Conservation (phyloP, 2,888 invertebrate genomes). For the Tipula helvola region DNA sequence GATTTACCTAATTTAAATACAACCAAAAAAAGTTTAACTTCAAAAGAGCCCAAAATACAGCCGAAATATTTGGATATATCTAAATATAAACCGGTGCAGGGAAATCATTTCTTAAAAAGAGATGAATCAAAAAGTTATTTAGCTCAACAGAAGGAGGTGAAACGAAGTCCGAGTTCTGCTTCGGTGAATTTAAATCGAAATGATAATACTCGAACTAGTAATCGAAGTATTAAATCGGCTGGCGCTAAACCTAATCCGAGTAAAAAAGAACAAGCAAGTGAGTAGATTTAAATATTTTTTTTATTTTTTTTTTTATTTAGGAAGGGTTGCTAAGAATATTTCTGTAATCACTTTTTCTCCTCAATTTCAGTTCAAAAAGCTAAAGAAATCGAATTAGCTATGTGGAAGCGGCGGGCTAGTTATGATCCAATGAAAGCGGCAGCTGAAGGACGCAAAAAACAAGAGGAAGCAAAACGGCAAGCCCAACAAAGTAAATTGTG, state of each 20-base stretch:
- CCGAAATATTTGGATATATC: constrained; percentile 48
- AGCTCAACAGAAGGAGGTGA: constrained; percentile 23
- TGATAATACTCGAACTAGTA: constrained; percentile 30
- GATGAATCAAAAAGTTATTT: constrained; percentile 42
- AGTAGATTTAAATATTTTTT: neutral
- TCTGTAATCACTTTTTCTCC: neutral
- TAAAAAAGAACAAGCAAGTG: neutral
- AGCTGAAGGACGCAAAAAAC: constrained; percentile 65
- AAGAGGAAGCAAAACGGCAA: constrained; percentile 39
- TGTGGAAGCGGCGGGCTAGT: constrained; percentile 90
- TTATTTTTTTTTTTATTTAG: neutral
- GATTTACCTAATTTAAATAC: constrained; percentile 34
- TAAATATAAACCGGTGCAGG: constrained; percentile 43
- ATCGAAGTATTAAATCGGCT: constrained; percentile 31
- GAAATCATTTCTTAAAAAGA: constrained; percentile 38
- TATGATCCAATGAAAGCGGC: constrained; percentile 92
- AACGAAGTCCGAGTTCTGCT: constrained; percentile 33
- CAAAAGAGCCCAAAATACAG: constrained; percentile 26
- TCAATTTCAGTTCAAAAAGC: constrained; percentile 41
- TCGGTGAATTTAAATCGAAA: constrained; percentile 29
- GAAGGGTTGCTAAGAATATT: neutral
- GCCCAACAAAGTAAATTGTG: constrained; percentile 19
- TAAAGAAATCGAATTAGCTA: constrained; percentile 76
- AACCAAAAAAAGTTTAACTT: constrained; percentile 32
- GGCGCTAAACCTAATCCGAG: constrained; percentile 14